phyloP scores from a whole-genome alignment of 2,113 vertebrate species.

The Cheirogaleus medius region DNA sequence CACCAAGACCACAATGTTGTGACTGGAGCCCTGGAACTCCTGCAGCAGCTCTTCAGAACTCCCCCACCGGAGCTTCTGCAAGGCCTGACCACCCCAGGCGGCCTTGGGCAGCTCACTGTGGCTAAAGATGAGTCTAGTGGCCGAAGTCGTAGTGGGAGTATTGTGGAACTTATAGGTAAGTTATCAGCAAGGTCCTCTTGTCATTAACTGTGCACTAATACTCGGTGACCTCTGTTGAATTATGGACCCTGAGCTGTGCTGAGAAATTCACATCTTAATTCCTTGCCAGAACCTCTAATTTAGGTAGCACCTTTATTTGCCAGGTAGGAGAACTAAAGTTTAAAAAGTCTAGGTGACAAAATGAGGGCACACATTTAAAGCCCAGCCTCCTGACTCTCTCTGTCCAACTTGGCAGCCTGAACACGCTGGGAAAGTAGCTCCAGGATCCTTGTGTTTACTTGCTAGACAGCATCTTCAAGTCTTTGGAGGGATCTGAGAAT shows the following conservation, averaged over 20 bases:
- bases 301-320: background rate
- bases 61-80: constrained; percentile 93
- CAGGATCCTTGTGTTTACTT: background rate
- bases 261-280: background rate
- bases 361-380: background rate
- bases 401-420: background rate
- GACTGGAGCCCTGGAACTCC: constrained; percentile 93
- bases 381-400: background rate
- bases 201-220: background rate
- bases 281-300: fast-evolving
- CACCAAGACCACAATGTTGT: constrained; percentile 98
- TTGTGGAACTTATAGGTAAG: constrained; percentile 95
- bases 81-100: constrained; percentile 88
- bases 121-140: constrained; percentile 86
- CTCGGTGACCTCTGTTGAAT: fast-evolving
- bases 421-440: background rate
- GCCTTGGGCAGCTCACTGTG: constrained; percentile 85
- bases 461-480: background rate
- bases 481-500: background rate
- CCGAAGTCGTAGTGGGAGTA: constrained; percentile 93
- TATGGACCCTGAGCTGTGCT: background rate
- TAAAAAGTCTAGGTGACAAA: background rate
- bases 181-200: background rate
- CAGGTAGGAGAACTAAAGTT: background rate
- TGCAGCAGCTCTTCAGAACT: constrained; percentile 95